Conservation (phyloP, 2,113 vertebrate genomes). For the Phyllostomus discolor region DNA sequence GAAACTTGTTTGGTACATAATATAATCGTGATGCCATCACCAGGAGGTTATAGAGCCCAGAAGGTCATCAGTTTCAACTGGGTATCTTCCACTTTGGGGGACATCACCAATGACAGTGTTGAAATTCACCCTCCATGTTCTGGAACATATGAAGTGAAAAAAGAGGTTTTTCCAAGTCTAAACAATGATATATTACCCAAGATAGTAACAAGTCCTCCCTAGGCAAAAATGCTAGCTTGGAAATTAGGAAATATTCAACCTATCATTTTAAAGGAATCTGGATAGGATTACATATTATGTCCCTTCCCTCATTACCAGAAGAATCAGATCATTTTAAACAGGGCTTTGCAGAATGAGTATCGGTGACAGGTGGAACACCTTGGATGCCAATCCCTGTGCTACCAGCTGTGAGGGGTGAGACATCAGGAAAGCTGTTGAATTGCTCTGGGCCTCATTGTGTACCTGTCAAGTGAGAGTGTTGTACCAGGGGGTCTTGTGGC, state of each 20-base stretch:
- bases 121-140: constrained; percentile 52
- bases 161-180: constrained; percentile 53
- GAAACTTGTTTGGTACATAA: background rate
- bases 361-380: background rate
- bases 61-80: background rate
- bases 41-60: background rate
- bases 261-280: constrained; percentile 37
- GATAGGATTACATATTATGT: constrained; percentile 11
- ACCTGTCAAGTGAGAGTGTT: background rate
- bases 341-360: background rate
- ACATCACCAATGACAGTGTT: background rate
- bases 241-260: background rate
- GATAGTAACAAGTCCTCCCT: constrained; percentile 16
- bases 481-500: background rate
- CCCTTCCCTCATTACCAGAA: constrained; percentile 19
- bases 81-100: background rate
- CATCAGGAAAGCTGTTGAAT: background rate
- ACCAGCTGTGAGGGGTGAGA: background rate
- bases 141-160: constrained; percentile 66
- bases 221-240: constrained; percentile 56
- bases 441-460: background rate
- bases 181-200: constrained; percentile 39
- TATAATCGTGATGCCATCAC: background rate
- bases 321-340: constrained; percentile 20
- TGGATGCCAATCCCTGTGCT: background rate